Base-by-base conservation (phyloP, 1,140 invertebrate genomes). In the Ostrea denselamellosa region DNA sequence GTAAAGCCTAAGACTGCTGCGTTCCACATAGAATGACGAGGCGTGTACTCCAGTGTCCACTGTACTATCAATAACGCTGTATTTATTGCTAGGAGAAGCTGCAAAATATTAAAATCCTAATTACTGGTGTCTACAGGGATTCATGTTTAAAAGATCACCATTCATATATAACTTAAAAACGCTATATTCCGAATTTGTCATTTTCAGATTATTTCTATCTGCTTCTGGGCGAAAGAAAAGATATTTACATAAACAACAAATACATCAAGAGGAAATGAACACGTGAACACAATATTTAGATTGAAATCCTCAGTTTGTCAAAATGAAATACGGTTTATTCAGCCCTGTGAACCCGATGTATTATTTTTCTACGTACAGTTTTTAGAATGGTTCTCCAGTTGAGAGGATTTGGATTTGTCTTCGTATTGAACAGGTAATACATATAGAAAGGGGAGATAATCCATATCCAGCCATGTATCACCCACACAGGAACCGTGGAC, bases 381-480 rank as follows among this genome's bases (percentile, higher is more conserved):
- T 91, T 91, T 51, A 86, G 17, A 8, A 83, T 34, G 53, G 53
- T 22, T 52, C 51, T 53, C 51, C 82, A 52, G 53, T 8, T 53
- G 0, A 83, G 8, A 28, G 34, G 34, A n/a, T 83, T 83, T 0
- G 82, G 82, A 17, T n/a, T 54, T 53, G 51, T 12, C 12, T 58
- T 52, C 65, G 56, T 52, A 8, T 22, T 83, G 9, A 89, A 28
- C 19, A 98, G 96, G 91, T 97, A 97, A 93, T 96, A 97, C 22
- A 97, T 94, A 93, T 99, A 98, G 65, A 98, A 94, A 5, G 96
- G 95, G 12, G 97, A 95, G 91, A 97, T 97, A 0, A 97, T 83
- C 97, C 97, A 98, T 8, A 99, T 95, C 94, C 98, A 98, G 51
- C 96, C 95, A 95, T 98, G 98, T 1, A 98, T 98, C 71, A 96